Base-by-base conservation (phyloP, 2,888 invertebrate species). In the Selenia dentaria region DNA sequence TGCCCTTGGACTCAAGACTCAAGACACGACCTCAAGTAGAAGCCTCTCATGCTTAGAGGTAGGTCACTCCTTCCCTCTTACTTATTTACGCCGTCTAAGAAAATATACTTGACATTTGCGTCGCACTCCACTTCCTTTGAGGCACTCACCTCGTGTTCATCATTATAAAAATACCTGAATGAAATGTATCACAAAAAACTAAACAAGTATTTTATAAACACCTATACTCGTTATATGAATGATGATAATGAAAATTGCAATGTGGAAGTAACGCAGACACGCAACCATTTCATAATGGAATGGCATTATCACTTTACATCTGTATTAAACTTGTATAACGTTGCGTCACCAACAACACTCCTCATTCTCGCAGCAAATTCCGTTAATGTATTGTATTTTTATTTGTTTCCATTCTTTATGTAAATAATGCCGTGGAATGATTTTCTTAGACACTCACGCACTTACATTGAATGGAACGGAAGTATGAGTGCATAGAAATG, bases 221-320 rank as follows among this genome's bases (percentile, higher is more conserved):
- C n/a, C n/a, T n/a, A n/a, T 51, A 48, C 43, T 40, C 42, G 48
- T 57, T 51, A 51, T 39, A 42, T 16, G 31, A 37, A 47, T 49
- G 47, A 44, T 59, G 51, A 39, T 61, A 68, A 69, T 67, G 54
- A 63, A 63, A 52, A 60, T 50, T 56, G 43, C 51, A 54, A 49
- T 51, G 59, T 62, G 46, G 55, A 51, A 64, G 49, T 32, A 48
- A 52, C 26, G 57, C 39, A 31, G 49, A 27, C 64, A 65, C 61
- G 67, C 62, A 65, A 67, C 48, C 46, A 48, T 55, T 68, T 61
- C 57, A 59, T 66, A 60, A 60, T 53, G 54, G 24, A 53, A 43
- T 51, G 28, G 22, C 12, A n/a, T n/a, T n/a, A n/a, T n/a, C n/a
- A n/a, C n/a, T 24, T 28, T 35, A 33, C 28, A 14, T 26, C 34